These are phyloP conservation scores for Chelonia mydas DNA, from an alignment of 2,797 vertebrate species.

Conservation along the genomic window DNA sequence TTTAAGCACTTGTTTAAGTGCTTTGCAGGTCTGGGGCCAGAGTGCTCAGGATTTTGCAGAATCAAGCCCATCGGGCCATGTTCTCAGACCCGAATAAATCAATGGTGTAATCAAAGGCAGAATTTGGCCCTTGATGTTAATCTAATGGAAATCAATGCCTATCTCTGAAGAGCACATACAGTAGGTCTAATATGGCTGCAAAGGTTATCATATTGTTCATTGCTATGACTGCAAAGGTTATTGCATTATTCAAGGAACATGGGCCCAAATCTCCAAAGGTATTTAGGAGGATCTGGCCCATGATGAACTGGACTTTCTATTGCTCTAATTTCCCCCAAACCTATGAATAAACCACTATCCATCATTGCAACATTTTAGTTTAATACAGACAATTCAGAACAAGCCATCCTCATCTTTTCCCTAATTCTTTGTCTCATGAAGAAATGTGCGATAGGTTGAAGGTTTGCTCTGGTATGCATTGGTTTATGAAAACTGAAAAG, in stretches of 20 bases:
- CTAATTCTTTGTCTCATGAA: background rate
- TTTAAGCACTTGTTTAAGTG: constrained; percentile 13
- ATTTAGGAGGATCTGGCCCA: background rate
- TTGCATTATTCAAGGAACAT: background rate
- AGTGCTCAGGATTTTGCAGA: background rate
- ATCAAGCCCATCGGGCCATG: background rate
- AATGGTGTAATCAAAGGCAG: constrained; percentile 37
- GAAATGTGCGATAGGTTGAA: background rate
- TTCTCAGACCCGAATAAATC: constrained; percentile 9
- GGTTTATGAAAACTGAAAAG: constrained; percentile 20
- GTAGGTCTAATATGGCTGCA: background rate
- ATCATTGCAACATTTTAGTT: background rate
- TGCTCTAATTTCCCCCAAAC: background rate
- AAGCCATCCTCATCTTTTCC: background rate
- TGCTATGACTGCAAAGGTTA: constrained; percentile 1
- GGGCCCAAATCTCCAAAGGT: background rate
- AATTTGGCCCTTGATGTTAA: constrained; percentile 27
- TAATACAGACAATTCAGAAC: constrained; percentile 30
- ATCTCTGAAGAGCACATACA: background rate
- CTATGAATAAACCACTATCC: background rate
- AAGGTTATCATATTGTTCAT: constrained; percentile 16
- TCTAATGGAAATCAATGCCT: background rate
- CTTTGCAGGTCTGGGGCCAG: constrained; percentile 29
- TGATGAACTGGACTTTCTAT: background rate
- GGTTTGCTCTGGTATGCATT: background rate